A percentile compares a stretch with the other conserved stretches of the same genome.
These are phyloP conservation scores for Umimayanthus chanpuru DNA, from an alignment of 92 coral and sea anemone genomes.

Conservation along the genomic window DNA sequence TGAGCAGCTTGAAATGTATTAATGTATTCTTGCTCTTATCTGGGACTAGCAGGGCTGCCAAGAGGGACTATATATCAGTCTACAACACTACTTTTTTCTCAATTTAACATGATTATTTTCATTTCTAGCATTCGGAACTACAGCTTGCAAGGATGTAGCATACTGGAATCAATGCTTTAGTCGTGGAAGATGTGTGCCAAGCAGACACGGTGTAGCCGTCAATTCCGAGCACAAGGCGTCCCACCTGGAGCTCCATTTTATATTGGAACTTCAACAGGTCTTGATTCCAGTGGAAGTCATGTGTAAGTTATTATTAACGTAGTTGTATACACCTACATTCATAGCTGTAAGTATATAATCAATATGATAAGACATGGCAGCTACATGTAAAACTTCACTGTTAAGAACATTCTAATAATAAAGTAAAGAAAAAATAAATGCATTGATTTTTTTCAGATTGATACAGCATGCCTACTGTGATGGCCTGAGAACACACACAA, in stretches of 20 bases:
- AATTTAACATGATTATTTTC: too few species aligned
- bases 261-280: slow-evolving; percentile 22
- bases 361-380: background rate
- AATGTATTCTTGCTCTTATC: too few species aligned
- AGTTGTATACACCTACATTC: background rate
- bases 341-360: slow-evolving; percentile 6
- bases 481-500: slow-evolving; percentile 39
- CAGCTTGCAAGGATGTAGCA: too few species aligned
- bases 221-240: slow-evolving; percentile 16
- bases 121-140: too few species aligned
- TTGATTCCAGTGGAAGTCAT: slow-evolving; percentile 36
- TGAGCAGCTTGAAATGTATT: too few species aligned
- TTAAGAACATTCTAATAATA: background rate
- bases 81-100: too few species aligned
- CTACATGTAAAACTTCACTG: background rate
- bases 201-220: slow-evolving; percentile 41
- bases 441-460: slow-evolving; percentile 30
- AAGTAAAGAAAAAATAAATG: background rate
- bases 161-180: too few species aligned
- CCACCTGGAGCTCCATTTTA: slow-evolving; percentile 46
- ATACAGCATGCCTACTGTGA: slow-evolving; percentile 52
- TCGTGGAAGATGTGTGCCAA: background rate
- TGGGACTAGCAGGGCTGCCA: too few species aligned
- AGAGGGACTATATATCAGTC: too few species aligned
- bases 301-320: background rate